Evolutionary conservation across 1,140 invertebrate genomes (phyloP).

Genomic region (Nixonia krombeini): DNA sequence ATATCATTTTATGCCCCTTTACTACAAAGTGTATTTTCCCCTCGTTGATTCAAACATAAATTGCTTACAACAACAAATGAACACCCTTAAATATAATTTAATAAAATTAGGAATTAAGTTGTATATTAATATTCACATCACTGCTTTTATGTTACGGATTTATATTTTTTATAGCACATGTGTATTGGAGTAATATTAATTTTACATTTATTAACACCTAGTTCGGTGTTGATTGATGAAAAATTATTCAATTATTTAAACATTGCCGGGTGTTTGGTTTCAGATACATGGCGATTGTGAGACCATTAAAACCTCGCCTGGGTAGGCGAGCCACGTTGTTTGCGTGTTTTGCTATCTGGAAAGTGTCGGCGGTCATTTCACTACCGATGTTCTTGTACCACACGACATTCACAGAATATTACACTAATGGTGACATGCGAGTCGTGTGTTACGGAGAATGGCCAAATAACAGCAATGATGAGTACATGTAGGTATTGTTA

Average conservation of each 20-base stretch:
- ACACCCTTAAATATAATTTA: too few species aligned
- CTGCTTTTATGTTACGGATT: too few species aligned
- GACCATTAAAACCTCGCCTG: conserved; percentile 88
- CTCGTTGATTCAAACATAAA: too few species aligned
- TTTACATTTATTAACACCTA: too few species aligned
- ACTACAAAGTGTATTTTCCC: too few species aligned
- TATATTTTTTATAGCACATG: too few species aligned
- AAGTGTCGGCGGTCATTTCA: conserved; percentile 81
- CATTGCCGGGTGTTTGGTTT: conserved; percentile 27
- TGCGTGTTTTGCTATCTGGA: conserved; percentile 87
- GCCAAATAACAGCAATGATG: conserved; percentile 82
- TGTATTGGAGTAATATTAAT: too few species aligned
- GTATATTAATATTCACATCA: too few species aligned
- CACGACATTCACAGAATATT: conserved; percentile 77
- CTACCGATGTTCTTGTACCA: conserved; percentile 88
- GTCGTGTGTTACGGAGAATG: conserved; percentile 85
- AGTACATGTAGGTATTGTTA: conserved; percentile 86
- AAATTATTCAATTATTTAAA: conserved; percentile 5
- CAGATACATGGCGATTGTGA: conserved; percentile 94
- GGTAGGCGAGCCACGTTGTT: conserved; percentile 85
- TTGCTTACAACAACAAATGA: too few species aligned
- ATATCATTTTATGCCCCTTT: too few species aligned
- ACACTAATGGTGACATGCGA: conserved; percentile 75
- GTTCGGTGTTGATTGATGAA: too few species aligned
- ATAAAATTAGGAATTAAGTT: too few species aligned